Evolutionary conservation across 2,797 vertebrate species (phyloP).

Genomic region (Pyrocephalus nanus): DNA sequence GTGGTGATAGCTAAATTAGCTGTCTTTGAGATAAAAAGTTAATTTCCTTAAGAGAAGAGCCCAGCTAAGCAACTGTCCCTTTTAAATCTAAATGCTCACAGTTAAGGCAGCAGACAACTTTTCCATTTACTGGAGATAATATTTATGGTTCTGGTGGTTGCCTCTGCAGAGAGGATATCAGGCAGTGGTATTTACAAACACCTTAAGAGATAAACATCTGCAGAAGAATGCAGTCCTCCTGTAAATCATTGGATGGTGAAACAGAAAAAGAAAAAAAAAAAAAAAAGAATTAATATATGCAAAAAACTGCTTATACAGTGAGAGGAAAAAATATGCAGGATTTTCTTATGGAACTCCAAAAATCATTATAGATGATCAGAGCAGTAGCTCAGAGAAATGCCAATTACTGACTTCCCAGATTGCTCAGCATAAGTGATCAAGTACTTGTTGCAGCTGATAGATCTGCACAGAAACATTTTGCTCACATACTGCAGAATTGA

Average conservation of each 20-base stretch:
- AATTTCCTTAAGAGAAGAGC: constrained; percentile 12
- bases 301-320: not conserved
- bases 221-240: not conserved
- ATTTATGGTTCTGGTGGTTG: constrained; percentile 25
- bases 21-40: constrained; percentile 60
- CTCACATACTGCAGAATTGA: constrained; percentile 30
- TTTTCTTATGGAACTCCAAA: not conserved
- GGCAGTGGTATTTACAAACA: constrained; percentile 22
- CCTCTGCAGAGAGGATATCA: not conserved
- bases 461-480: not conserved
- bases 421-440: constrained; percentile 34
- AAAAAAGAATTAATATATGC: not conserved
- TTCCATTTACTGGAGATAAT: not conserved
- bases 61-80: not conserved
- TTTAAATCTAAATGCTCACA: constrained; percentile 15
- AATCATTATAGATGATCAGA: constrained; percentile 33
- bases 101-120: constrained; percentile 21
- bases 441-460: not conserved
- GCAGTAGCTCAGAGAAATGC: not conserved
- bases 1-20: constrained; percentile 51
- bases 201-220: constrained; percentile 31
- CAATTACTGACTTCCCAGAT: constrained; percentile 33
- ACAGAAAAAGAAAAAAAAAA: not conserved
- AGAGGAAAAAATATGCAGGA: constrained; percentile 22
- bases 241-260: not conserved